A percentile compares a stretch with the other conserved stretches of the same genome.
Conservation (phyloP, 2,888 invertebrate species). For the Polymixis lichenea region DNA sequence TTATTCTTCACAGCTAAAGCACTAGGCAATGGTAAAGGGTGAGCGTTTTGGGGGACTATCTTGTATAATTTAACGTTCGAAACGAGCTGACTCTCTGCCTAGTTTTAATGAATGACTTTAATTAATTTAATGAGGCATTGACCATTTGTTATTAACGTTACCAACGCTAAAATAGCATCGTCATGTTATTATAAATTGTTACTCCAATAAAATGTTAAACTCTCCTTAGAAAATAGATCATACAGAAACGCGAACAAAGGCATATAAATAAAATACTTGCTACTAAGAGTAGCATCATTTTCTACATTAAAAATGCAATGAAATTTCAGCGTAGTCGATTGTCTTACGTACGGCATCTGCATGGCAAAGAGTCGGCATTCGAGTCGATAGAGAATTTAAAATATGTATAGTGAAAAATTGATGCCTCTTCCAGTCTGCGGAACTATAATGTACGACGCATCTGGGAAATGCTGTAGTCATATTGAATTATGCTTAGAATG, state of each 20-base stretch:
- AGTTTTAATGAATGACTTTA: too few relatives aligned
- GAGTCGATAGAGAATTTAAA: constrained; percentile 52
- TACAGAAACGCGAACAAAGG: constrained; percentile 3
- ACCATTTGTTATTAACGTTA: too few relatives aligned
- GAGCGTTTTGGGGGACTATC: too few relatives aligned
- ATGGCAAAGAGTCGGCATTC: constrained; percentile 59
- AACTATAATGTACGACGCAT: constrained; percentile 31
- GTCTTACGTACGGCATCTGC: constrained; percentile 60
- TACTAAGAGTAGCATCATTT: constrained; percentile 36
- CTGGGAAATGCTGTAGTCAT: constrained; percentile 19
- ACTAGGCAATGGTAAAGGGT: too few relatives aligned
- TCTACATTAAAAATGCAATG: constrained; percentile 65
- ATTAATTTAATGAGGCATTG: too few relatives aligned
- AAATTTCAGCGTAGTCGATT: constrained; percentile 57
- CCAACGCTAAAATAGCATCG: too few relatives aligned
- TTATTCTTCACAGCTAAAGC: too few relatives aligned
- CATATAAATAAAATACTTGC: constrained; percentile 20
- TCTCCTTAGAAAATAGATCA: too few relatives aligned
- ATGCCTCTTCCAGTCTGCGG: constrained; percentile 34
- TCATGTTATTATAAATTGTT: too few relatives aligned
- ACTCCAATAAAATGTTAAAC: too few relatives aligned
- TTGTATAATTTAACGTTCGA: too few relatives aligned
- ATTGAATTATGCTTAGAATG: constrained; percentile 27
- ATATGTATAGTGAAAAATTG: constrained; percentile 61
- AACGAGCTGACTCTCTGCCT: too few relatives aligned